Base-by-base conservation (phyloP, 2,888 invertebrate genomes). In the Eilema caniola region DNA sequence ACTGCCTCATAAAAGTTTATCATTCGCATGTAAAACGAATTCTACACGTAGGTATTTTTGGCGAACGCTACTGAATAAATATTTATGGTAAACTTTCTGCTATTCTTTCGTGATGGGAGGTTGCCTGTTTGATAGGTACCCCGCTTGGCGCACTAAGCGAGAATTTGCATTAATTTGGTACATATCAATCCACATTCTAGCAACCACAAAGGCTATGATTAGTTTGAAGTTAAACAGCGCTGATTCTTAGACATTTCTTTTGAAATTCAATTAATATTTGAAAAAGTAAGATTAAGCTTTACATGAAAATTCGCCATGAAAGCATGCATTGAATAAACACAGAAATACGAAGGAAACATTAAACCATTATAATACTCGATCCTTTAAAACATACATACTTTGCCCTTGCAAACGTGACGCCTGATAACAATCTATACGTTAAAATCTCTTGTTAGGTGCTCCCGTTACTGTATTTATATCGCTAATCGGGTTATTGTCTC, bases 1-100 rank as follows among this genome's bases (percentile, higher is more conserved):
- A 92, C 90, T 87, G 86, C 86, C 89, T 86, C 90, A 92, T 94
- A 94, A 94, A 94, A 94, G 91, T 94, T 93, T 93, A 93, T 93
- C 93, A 91, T 92, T 91, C 90, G 87, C 84, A 85, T 87, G 86
- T 89, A 86, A 88, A 90, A 86, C 83, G 78, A 85, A 86, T 86
- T 83, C 76, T 85, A 81, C 88, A 83, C 86, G 85, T n/a, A n/a
- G 53, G n/a, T 53, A 88, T 89, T 87, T 82, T 83, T 76, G 81
- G 56, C 23, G n/a, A 65, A 33, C 41, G n/a, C 16, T 11, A n/a
- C 31, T 62, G 53, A 62, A 72, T 66, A 66, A 62, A 70, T 68
- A 75, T 53, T 65, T 16, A 68, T 12, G n/a, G 63, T 47, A 59
- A n/a, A 37, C 20, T 59, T 59, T 37, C 25, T 37, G 11, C 20